Percentiles rank a stretch among this genome's conserved stretches.
These are phyloP conservation scores for Anableps anableps DNA, from an alignment of 2,797 vertebrate species.

Conservation along the genomic window DNA sequence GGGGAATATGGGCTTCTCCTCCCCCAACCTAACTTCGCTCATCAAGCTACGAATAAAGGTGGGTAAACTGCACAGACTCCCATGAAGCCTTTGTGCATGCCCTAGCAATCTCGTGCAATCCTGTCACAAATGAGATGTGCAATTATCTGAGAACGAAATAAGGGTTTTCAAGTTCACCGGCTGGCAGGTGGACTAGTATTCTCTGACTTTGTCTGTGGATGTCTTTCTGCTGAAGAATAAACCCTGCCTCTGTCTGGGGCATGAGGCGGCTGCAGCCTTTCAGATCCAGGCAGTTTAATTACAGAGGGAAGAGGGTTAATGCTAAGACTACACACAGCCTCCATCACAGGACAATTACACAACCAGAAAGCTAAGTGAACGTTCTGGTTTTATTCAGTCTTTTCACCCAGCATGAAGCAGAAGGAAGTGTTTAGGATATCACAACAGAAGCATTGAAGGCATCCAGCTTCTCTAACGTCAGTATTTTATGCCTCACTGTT, in stretches of 20 bases:
- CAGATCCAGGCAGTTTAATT: conserved; percentile 38
- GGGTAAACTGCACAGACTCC: conserved; percentile 17
- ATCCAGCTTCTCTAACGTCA: background rate
- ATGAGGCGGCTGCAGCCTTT: conserved; percentile 12
- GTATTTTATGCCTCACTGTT: conserved; percentile 12
- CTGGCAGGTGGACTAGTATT: conserved; percentile 17
- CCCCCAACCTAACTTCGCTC: background rate
- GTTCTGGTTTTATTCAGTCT: background rate
- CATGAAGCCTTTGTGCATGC: conserved; percentile 19
- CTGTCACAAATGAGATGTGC: conserved; percentile 24
- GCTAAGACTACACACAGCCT: conserved; percentile 2
- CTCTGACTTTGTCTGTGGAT: background rate
- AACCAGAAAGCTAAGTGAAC: conserved; percentile 10
- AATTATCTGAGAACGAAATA: conserved; percentile 34
- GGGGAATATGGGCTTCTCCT: background rate
- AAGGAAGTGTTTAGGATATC: background rate
- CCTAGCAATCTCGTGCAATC: conserved; percentile 1
- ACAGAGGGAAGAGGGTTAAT: conserved; percentile 10
- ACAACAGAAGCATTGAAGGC: background rate
- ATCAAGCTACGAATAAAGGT: conserved; percentile 21
- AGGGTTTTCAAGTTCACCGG: conserved; percentile 36
- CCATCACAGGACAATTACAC: conserved; percentile 7
- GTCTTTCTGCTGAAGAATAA: conserved; percentile 37
- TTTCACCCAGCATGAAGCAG: background rate
- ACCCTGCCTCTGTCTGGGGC: conserved; percentile 32